Conservation (phyloP, 2,113 vertebrate species). For the Athene cunicularia region DNA sequence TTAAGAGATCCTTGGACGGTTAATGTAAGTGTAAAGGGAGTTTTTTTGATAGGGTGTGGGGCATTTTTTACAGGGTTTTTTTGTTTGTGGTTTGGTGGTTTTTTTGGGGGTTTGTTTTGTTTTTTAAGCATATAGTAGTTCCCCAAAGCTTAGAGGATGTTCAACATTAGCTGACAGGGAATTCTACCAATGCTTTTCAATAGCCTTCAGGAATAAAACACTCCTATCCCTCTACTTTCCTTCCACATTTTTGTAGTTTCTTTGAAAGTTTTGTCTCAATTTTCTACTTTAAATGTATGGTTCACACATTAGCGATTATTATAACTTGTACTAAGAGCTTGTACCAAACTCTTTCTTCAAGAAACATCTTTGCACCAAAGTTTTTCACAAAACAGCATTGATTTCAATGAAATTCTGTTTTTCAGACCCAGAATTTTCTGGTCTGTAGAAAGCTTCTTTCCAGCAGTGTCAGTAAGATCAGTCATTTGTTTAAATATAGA, state of each 20-base stretch:
- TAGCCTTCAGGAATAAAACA: neutral
- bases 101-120: too few species aligned
- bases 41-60: neutral
- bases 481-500: neutral
- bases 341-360: neutral
- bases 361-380: neutral
- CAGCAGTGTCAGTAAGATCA: neutral
- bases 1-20: neutral
- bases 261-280: neutral
- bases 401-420: neutral
- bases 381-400: neutral
- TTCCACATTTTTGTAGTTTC: neutral
- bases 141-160: neutral
- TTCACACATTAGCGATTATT: accelerated
- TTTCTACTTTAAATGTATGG: neutral
- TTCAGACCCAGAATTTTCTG: neutral
- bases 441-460: neutral
- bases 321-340: neutral
- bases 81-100: neutral
- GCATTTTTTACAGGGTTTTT: neutral
- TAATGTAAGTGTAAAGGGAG: neutral
- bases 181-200: neutral
- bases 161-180: neutral
- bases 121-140: neutral
- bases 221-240: neutral